Evolutionary conservation across 2,888 invertebrate genomes (phyloP), one percentile per base, ranked within the genome.

Genomic region (Scelioninae gen. 2): DNA sequence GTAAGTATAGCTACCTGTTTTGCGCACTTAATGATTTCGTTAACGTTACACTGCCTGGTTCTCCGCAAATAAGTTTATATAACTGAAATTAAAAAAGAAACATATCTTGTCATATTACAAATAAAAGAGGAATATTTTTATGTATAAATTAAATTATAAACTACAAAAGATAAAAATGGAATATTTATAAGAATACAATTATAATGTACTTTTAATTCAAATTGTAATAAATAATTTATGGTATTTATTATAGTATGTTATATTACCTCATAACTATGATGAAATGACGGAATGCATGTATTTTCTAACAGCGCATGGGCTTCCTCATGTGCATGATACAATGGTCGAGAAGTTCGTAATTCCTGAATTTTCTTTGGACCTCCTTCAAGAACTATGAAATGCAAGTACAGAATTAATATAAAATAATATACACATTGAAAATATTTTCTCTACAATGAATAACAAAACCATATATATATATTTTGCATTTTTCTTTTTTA

Each of bases 291-390:
- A 74, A 94, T 87, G 88, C 93, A 92, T 69, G 90, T 89, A 76
- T 90, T 91, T 84, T 94, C 94, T 78, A 95, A 86, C 2, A 91
- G 85, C 25, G 90, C 89, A 82, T 93, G 94, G 0, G 92, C 92
- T 83, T 92, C 91, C 80, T 94, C 92, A 81, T 94, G 94, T 0
- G 94, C 94, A 84, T 93, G 90, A 83, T 92, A 94, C 28, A 95
- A 85, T 0, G 94, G 92, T 68, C 92, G 89, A 28, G 93, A 93
- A 2, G 93, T 94, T 82, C 93, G 90, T 61, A 95, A 87, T 82
- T 92, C 90, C 9, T 90, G 88, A n/a, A 92, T 89, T 78, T 89
- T 91, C 61, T 90, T 89, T 13, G 89, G 87, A 0, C 90, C 89
- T 22, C 89, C 90, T 55, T 90, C 89, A 67, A 94, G 86, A 78